A percentile compares a stretch with the other conserved stretches of the same genome.
Conservation (phyloP, 2,797 vertebrate species). For the Alca torda region DNA sequence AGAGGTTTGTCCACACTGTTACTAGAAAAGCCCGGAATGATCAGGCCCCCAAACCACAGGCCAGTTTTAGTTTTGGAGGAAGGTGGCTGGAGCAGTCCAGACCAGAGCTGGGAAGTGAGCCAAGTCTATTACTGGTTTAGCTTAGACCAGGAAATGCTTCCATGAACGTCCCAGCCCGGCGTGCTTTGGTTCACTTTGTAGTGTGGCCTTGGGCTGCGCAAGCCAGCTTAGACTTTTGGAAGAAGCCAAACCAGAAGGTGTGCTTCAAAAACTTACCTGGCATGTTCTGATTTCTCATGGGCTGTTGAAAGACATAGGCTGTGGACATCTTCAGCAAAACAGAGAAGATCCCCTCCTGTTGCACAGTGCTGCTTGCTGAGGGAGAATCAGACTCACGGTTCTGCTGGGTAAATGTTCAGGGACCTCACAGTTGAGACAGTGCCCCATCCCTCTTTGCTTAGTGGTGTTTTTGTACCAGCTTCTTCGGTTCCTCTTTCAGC, state of each 20-base stretch:
- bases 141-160: neutral
- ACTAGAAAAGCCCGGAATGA: neutral
- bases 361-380: neutral
- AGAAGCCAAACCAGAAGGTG: neutral
- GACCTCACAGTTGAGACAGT: neutral
- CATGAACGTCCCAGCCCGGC: accelerated
- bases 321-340: neutral
- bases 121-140: neutral
- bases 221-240: neutral
- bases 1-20: neutral
- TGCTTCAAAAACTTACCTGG: neutral
- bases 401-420: neutral
- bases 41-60: neutral
- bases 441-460: neutral
- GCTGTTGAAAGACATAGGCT: neutral
- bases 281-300: neutral
- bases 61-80: neutral
- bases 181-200: accelerated
- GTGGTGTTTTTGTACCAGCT: neutral
- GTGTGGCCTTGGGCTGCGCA: neutral
- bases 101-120: neutral
- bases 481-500: neutral
- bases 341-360: neutral
- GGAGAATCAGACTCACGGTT: neutral
- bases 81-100: neutral